Percentiles rank a stretch among this genome's conserved stretches.
These are phyloP conservation scores for Axis porcinus DNA, from an alignment of 2,113 vertebrate genomes.

Conservation along the genomic window DNA sequence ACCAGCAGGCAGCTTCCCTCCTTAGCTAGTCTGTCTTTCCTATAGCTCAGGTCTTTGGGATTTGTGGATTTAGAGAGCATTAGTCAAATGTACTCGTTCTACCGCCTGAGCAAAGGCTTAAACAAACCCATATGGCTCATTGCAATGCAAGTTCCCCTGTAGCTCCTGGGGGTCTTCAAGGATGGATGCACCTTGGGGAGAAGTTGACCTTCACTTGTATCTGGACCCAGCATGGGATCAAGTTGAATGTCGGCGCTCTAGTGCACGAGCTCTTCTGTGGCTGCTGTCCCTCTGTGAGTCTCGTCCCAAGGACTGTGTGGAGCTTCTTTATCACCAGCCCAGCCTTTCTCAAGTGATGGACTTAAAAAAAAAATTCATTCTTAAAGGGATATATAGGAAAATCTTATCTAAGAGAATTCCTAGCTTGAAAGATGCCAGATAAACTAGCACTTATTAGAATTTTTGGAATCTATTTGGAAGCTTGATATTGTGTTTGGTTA, in stretches of 20 bases:
- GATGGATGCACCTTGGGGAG: not conserved
- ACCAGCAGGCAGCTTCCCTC: not conserved
- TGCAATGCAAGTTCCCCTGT: not conserved
- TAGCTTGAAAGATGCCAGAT: not conserved
- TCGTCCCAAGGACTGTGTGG: not conserved
- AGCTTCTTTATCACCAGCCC: not conserved
- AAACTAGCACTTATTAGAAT: not conserved
- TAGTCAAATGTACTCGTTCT: not conserved
- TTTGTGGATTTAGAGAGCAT: not conserved
- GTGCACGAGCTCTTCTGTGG: accelerated
- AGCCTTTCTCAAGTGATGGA: not conserved
- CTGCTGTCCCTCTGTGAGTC: not conserved
- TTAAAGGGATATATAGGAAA: not conserved
- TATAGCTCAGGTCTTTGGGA: not conserved
- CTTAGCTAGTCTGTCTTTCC: not conserved
- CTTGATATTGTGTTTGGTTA: not conserved
- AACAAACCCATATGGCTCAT: not conserved
- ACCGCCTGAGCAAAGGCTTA: not conserved
- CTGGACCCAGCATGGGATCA: not conserved
- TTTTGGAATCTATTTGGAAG: conserved; percentile 17
- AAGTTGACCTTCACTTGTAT: not conserved
- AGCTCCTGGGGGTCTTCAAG: not conserved
- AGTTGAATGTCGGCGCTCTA: not conserved
- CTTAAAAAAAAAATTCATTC: not conserved
- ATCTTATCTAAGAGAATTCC: not conserved